Evolutionary conservation across 2,113 vertebrate genomes (phyloP).

Genomic region (western clawed frog (Xenopus tropicalis)): UCB_Xtro_10.0 CM004443.2:14990001-14990500

Average conservation of each 20-base stretch:
- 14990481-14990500: neutral
- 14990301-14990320: constrained; percentile 15
- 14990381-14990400: constrained; percentile 34
- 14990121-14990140: constrained; percentile 33
- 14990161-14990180: constrained; percentile 33
- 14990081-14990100: constrained; percentile 26
- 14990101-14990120: constrained; percentile 1
- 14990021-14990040: constrained; percentile 19
- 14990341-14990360: constrained; percentile 30
- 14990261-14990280: constrained; percentile 6
- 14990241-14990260: neutral
- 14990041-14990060: constrained; percentile 24
- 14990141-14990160: neutral
- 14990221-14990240: neutral
- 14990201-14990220: neutral
- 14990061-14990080: constrained; percentile 16
- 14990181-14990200: constrained; percentile 13
- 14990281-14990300: constrained; percentile 19
- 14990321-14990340: constrained; percentile 16
- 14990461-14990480: constrained; percentile 27
- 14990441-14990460: neutral
- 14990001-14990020: constrained; percentile 21
- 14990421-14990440: neutral
- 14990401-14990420: constrained; percentile 17
- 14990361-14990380: constrained; percentile 39